Evolutionary conservation across 2,113 vertebrate genomes (phyloP), one percentile per base, ranked within the genome.

Genomic region (Ginglymostoma cirratum): DNA sequence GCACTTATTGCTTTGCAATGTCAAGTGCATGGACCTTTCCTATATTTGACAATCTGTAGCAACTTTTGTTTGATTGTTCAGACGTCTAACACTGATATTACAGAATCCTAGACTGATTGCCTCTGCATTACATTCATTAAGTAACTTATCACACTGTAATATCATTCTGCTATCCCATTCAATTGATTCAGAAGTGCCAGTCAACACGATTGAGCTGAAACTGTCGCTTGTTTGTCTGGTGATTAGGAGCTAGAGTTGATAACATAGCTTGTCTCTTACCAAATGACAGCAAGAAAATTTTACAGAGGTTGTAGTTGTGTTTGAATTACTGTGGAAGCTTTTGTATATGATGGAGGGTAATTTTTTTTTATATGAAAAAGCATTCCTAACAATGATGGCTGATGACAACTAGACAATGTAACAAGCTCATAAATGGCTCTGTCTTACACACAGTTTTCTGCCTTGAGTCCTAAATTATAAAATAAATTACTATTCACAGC

Each of bases 341-440:
- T 48, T 48, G 34, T 95, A 19, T 70, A 70, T 48, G 94, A 95
- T 72, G 52, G n/a, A 95, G 67, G 67, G 38, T 72, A 95, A 95
- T 95, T 95, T 52, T 95, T 95, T 72, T 30, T 34, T 95, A 95
- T 95, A 72, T 72, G 45, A 95, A 76, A 95, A 72, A 6, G 67
- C 94, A 72, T 72, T 72, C 69, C 42, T 95, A 95, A 95, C 94
- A 95, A 95, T 95, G 94, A 95, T 95, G 8, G 67, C 17, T 95
- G 94, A 95, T 95, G 94, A 95, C 94, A 95, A 72, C 67, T 52
- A 95, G 94, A 76, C 94, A 95, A 45, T 72, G 94, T 76, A 95
- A 95, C 94, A 52, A 95, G 94, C 67, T 72, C 38, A 45, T 95
- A 70, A 95, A 72, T 95, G 94, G 42, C 23, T 72, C 67, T 76